phyloP scores from a whole-genome alignment of 1,140 invertebrate genomes.

The Eulimnadia texana region DNA sequence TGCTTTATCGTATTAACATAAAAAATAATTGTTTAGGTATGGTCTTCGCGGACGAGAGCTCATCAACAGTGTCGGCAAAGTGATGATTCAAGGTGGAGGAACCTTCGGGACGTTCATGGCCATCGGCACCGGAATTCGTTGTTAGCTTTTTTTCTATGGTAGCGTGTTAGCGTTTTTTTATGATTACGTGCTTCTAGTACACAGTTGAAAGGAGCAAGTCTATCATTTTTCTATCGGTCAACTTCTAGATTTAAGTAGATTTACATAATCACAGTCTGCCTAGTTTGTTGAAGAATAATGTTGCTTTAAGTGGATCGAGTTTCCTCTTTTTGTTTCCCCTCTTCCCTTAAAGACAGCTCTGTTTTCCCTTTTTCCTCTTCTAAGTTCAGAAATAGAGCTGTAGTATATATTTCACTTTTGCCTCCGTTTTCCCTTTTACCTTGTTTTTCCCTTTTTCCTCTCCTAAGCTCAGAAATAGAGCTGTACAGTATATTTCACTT shows the following conservation, averaged over 20 bases:
- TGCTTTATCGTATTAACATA: slow-evolving; percentile 1
- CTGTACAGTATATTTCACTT: no score
- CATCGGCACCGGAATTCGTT: slow-evolving; percentile 40
- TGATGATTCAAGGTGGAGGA: slow-evolving; percentile 89
- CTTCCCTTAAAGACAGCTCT: no score
- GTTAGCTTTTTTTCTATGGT: slow-evolving; percentile 24
- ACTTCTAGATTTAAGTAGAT: neutral
- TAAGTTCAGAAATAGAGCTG: no score
- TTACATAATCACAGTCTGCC: no score
- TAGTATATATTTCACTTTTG: no score
- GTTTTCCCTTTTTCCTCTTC: no score
- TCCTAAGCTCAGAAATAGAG: no score
- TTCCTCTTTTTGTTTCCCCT: no score
- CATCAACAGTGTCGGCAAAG: slow-evolving; percentile 83
- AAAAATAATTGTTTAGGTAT: slow-evolving; percentile 41
- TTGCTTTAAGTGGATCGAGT: no score
- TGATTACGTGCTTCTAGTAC: neutral
- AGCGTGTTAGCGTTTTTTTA: neutral
- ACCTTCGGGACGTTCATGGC: slow-evolving; percentile 94
- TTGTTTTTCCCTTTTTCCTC: no score
- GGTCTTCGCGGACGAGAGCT: slow-evolving; percentile 80
- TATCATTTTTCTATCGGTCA: neutral
- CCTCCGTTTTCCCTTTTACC: no score
- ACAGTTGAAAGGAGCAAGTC: neutral
- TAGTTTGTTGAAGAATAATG: no score